Percentiles rank a stretch among this genome's conserved stretches.
These are phyloP conservation scores for Centruroides sculpturatus DNA, from an alignment of 1,140 invertebrate species.

Conservation along the genomic window DNA sequence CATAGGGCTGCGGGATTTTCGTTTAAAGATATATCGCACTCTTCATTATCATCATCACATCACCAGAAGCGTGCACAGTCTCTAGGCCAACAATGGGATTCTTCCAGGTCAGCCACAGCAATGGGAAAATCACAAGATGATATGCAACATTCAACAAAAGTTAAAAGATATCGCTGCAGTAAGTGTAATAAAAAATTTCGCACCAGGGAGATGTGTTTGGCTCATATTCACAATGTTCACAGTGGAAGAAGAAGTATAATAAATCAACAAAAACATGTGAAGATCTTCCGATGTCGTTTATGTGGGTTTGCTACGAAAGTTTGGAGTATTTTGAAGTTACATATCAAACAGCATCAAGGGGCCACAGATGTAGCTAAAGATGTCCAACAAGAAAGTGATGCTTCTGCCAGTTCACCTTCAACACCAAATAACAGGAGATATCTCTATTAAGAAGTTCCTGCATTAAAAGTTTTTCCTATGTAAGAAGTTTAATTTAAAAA, in stretches of 20 bases:
- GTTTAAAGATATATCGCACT: conserved; percentile 7
- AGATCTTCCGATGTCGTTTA: conserved; percentile 42
- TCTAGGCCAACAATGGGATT: neutral
- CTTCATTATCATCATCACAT: neutral
- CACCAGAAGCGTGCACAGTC: neutral
- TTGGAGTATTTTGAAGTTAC: conserved; percentile 45
- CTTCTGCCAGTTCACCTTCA: neutral
- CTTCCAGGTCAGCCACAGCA: no score
- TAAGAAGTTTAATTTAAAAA: no score
- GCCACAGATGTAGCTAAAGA: neutral
- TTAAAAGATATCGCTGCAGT: conserved; percentile 31
- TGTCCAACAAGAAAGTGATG: neutral
- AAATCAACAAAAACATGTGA: conserved; percentile 11
- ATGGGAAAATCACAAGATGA: no score
- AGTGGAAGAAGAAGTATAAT: conserved; percentile 4
- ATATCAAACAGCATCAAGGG: conserved; percentile 34
- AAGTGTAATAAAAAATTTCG: conserved; percentile 33
- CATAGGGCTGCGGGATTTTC: conserved; percentile 16
- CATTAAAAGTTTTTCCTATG: no score
- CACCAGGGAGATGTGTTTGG: conserved; percentile 26
- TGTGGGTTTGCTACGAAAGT: conserved; percentile 47
- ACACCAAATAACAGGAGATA: neutral
- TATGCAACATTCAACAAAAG: conserved; percentile 2
- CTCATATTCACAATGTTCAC: conserved; percentile 31
- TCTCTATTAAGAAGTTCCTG: no score